Evolutionary conservation across 2,113 vertebrate genomes (phyloP).

Genomic region (Anolis sagrei): DNA sequence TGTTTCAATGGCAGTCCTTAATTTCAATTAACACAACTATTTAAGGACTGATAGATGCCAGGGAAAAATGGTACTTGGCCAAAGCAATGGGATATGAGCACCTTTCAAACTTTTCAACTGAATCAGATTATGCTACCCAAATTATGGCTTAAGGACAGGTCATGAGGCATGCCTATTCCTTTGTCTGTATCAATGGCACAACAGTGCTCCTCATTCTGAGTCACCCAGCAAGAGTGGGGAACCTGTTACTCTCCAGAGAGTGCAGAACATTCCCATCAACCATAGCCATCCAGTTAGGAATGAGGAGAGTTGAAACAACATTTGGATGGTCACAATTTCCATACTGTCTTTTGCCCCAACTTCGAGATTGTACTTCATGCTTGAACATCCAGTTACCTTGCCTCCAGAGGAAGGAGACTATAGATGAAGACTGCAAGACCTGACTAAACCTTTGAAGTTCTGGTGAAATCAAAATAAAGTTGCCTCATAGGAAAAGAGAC

Average conservation of each 20-base stretch:
- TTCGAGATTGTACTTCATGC: not conserved
- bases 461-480: not conserved
- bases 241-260: too few species aligned
- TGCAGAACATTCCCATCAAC: not conserved
- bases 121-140: not conserved
- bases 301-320: not conserved
- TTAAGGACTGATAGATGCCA: not conserved
- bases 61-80: not conserved
- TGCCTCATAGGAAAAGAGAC: not conserved
- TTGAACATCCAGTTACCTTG: not conserved
- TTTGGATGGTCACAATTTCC: not conserved
- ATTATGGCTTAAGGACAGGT: not conserved
- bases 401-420: not conserved
- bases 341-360: too few species aligned
- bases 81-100: not conserved
- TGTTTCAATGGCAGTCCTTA: not conserved
- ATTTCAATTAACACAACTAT: not conserved
- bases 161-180: not conserved
- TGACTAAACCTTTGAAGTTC: not conserved
- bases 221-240: not conserved
- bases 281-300: not conserved
- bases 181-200: not conserved
- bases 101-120: not conserved
- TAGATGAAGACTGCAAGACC: not conserved
- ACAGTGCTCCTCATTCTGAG: not conserved